These are phyloP conservation scores for Achlya flavicornis DNA, from an alignment of 2,888 invertebrate species.

Conservation along the genomic window DNA sequence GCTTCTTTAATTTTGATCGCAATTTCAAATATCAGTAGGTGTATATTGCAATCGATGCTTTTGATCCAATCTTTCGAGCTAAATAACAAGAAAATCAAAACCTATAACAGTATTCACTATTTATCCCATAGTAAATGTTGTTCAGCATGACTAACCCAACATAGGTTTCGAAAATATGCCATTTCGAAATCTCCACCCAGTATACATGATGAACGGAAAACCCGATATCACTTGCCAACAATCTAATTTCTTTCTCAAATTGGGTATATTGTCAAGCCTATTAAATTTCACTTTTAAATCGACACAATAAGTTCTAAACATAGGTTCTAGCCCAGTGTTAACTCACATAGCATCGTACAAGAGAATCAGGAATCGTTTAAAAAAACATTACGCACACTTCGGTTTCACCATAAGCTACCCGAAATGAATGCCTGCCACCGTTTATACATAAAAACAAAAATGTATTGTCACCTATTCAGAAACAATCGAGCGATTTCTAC, in stretches of 20 bases:
- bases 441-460: constrained; percentile 61
- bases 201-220: too few species aligned
- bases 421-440: constrained; percentile 63
- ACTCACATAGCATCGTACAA: constrained; percentile 11
- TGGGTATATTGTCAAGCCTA: constrained; percentile 1
- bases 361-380: constrained; percentile 70
- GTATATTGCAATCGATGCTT: too few species aligned
- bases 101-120: too few species aligned
- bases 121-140: too few species aligned
- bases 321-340: constrained; percentile 9
- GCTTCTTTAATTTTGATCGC: too few species aligned
- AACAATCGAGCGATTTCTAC: constrained; percentile 73
- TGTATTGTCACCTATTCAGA: constrained; percentile 78
- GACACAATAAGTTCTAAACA: background rate
- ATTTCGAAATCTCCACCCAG: too few species aligned
- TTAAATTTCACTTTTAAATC: constrained; percentile 12
- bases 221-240: background rate
- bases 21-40: too few species aligned
- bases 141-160: too few species aligned
- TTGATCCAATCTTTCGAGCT: too few species aligned
- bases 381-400: constrained; percentile 64
- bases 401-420: constrained; percentile 77
- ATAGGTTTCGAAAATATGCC: too few species aligned
- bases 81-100: too few species aligned
- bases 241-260: background rate